Percentiles rank a stretch among this genome's conserved stretches.
Conservation (phyloP, 2,797 vertebrate species). For the Eulemur coronatus region DNA sequence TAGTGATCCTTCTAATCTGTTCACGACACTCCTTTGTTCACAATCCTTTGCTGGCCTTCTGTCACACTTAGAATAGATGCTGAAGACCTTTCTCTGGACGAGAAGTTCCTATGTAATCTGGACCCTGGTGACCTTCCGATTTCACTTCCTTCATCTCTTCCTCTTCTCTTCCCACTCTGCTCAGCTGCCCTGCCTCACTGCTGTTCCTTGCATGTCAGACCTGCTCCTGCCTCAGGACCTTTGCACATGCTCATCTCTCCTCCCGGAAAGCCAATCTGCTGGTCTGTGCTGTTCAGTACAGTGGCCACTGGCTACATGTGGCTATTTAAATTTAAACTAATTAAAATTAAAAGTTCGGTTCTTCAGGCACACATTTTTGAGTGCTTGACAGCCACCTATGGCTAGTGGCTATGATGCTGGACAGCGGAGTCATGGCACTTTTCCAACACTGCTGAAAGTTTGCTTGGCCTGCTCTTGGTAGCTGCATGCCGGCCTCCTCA, state of each 20-base stretch:
- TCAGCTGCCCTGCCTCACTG: neutral
- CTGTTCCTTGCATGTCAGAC: neutral
- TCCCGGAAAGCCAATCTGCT: neutral
- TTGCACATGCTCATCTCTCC: neutral
- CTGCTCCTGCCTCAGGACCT: neutral
- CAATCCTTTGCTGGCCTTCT: neutral
- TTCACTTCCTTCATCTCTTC: neutral
- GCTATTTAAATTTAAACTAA: neutral
- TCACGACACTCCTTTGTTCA: too few relatives aligned
- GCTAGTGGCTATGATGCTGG: too few relatives aligned
- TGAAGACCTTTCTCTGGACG: neutral
- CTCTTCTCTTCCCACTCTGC: neutral
- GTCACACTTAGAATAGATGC: neutral
- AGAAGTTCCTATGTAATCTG: neutral
- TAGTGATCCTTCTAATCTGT: neutral
- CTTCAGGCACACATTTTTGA: neutral
- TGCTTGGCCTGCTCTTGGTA: fast-evolving
- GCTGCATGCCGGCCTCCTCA: fast-evolving
- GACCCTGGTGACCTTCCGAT: neutral
- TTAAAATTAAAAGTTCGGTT: neutral
- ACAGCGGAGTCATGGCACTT: neutral
- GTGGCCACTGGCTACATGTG: neutral
- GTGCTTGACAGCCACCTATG: neutral
- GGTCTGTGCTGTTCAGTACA: neutral
- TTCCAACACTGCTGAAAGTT: neutral